Evolutionary conservation across 2,113 vertebrate genomes (phyloP).

Genomic region (Pygathrix nemaeus): DNA sequence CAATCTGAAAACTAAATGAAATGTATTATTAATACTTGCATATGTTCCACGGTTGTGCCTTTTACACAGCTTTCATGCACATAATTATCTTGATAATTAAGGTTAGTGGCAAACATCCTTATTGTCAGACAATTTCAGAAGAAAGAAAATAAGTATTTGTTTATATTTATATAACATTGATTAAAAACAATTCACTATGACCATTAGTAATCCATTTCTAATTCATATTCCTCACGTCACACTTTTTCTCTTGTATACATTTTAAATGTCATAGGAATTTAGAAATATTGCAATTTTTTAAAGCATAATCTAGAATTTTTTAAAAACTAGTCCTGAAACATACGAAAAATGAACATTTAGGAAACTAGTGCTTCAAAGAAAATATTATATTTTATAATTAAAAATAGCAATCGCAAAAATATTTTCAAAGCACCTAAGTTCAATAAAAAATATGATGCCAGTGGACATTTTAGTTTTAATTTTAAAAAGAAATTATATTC

Average conservation of each 20-base stretch:
- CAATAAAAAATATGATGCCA: not conserved
- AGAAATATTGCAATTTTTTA: not conserved
- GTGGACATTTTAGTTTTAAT: constrained; percentile 12
- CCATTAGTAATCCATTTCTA: not conserved
- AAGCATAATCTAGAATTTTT: not conserved
- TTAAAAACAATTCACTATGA: not conserved
- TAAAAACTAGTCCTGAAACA: constrained; percentile 31
- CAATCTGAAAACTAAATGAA: constrained; percentile 39
- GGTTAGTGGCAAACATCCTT: not conserved
- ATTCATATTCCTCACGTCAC: not conserved
- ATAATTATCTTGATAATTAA: not conserved
- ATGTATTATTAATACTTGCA: not conserved
- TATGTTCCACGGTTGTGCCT: not conserved
- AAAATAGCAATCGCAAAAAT: constrained; percentile 25
- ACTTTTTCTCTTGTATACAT: not conserved
- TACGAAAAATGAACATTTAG: not conserved
- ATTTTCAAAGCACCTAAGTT: not conserved
- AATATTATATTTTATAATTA: constrained; percentile 29
- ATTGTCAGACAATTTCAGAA: constrained; percentile 44
- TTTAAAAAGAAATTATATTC: not conserved
- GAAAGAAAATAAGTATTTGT: constrained; percentile 32
- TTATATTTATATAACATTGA: constrained; percentile 35
- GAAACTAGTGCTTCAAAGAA: constrained; percentile 41
- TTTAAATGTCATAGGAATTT: constrained; percentile 20
- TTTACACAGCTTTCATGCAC: not conserved